These are phyloP conservation scores for Psilanteris sp. DNA, from an alignment of 1,140 invertebrate species.

Conservation along the genomic window DNA sequence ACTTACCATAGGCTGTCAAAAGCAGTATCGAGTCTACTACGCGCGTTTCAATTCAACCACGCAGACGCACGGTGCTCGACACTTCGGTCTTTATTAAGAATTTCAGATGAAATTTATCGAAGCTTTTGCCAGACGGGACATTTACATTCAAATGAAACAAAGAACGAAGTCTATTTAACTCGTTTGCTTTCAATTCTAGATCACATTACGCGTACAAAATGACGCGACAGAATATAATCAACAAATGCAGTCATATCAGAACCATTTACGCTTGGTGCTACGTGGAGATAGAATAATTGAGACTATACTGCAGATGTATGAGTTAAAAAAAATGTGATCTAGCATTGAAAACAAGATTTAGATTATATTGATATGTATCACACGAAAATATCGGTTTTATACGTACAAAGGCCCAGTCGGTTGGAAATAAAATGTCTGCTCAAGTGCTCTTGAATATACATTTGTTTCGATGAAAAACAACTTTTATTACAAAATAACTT, in stretches of 20 bases:
- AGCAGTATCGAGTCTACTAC: constrained; percentile 67
- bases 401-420: neutral
- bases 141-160: neutral
- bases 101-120: neutral
- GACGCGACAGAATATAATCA: neutral
- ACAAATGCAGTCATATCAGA: constrained; percentile 5
- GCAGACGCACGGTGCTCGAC: neutral
- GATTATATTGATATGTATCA: constrained; percentile 31
- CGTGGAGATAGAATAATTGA: constrained; percentile 1
- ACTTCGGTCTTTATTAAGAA: neutral
- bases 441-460: neutral
- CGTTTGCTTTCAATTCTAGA: neutral
- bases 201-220: neutral
- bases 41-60: constrained; percentile 62
- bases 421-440: neutral
- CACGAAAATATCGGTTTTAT: constrained; percentile 10
- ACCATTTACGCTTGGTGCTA: constrained; percentile 6
- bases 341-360: neutral
- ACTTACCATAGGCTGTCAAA: constrained; percentile 66
- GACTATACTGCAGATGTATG: constrained; percentile 8
- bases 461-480: neutral
- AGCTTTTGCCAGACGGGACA: neutral
- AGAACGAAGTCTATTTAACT: neutral
- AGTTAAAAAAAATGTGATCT: neutral
- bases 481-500: too few relatives aligned